A percentile compares a stretch with the other conserved stretches of the same genome.
phyloP scores from a whole-genome alignment of 1,140 invertebrate genomes.

The Heterodera carotae region DNA sequence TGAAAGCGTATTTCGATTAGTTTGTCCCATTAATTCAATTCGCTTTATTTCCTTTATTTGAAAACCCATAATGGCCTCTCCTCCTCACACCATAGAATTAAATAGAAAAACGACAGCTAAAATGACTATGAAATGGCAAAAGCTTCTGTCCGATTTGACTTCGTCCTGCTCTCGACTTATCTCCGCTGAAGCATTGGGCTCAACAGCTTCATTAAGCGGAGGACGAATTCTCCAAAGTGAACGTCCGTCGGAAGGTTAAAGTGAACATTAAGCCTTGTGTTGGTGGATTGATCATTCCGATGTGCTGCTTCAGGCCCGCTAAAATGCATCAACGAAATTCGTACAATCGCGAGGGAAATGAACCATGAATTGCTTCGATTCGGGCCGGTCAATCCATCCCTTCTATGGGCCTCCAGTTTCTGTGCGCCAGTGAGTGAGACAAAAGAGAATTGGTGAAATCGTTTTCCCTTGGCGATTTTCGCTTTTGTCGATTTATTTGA shows the following conservation, averaged over 20 bases:
- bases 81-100: not conserved
- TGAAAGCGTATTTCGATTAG: too few species aligned
- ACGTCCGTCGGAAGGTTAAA: too few species aligned
- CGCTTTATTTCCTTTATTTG: not conserved
- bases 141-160: not conserved
- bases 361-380: constrained; percentile 6
- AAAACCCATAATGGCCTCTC: not conserved
- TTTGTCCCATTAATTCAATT: not conserved
- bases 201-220: not conserved
- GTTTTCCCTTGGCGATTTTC: constrained; percentile 24
- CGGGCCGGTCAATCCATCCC: constrained; percentile 12
- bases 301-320: not conserved
- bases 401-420: constrained; percentile 26
- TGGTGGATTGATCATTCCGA: too few species aligned
- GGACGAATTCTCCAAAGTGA: not conserved
- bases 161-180: not conserved
- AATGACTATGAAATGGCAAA: not conserved
- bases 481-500: constrained; percentile 1
- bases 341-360: constrained; percentile 7
- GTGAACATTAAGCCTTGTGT: too few species aligned
- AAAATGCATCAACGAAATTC: constrained; percentile 18
- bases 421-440: constrained; percentile 6
- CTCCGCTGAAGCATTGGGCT: not conserved
- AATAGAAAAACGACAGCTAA: not conserved
- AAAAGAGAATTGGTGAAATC: not conserved